Evolutionary conservation across 2,888 invertebrate genomes (phyloP).

Genomic region (Sthenelais limicola): DNA sequence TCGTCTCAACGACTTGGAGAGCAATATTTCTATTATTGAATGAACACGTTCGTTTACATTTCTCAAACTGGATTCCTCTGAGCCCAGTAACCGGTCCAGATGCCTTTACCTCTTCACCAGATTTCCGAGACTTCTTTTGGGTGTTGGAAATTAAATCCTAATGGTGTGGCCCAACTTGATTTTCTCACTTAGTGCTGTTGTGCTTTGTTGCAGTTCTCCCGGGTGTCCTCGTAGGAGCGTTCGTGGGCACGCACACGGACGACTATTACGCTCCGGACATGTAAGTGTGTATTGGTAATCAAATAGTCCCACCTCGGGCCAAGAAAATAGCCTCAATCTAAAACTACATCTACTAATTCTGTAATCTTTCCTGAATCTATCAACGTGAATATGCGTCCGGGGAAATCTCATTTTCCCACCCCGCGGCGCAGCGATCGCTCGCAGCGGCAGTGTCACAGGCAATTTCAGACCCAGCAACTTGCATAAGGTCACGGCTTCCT

Average conservation of each 20-base stretch:
- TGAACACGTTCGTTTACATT: slow-evolving; percentile 8
- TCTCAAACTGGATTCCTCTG: slow-evolving; percentile 4
- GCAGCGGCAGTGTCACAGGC: background rate
- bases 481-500: slow-evolving; percentile 8
- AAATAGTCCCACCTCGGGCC: slow-evolving; percentile 1
- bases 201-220: slow-evolving; percentile 63
- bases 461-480: background rate
- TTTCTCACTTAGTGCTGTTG: slow-evolving; percentile 22
- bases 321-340: background rate
- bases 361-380: slow-evolving; percentile 32
- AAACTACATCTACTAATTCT: slow-evolving; percentile 11
- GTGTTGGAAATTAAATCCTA: slow-evolving; percentile 19
- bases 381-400: background rate
- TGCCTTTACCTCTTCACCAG: background rate
- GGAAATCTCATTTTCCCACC: slow-evolving; percentile 18
- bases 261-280: slow-evolving; percentile 69
- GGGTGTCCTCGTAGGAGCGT: slow-evolving; percentile 68
- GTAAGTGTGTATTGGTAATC: slow-evolving; percentile 57
- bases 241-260: slow-evolving; percentile 68
- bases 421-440: background rate
- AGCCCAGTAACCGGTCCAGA: slow-evolving; percentile 12
- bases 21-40: slow-evolving; percentile 35
- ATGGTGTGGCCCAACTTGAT: slow-evolving; percentile 5
- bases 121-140: slow-evolving; percentile 7
- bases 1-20: background rate